Conservation (phyloP, 2,888 invertebrate genomes). For the Mactromeris polynyma region DNA sequence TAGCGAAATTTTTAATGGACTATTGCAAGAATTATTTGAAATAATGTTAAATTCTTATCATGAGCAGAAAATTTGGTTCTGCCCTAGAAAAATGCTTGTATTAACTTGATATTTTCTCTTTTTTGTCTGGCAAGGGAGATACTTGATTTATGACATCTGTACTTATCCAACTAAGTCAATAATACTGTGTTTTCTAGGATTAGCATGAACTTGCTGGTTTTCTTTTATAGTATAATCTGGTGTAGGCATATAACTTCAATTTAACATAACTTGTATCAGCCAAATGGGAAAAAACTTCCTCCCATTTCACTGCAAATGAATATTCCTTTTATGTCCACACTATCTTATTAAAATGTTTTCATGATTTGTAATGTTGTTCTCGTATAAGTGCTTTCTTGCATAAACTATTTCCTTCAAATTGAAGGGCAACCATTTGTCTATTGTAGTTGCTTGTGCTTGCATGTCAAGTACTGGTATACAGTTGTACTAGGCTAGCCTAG, state of each 20-base stretch:
- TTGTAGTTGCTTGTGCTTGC: neutral
- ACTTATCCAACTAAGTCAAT: too few relatives aligned
- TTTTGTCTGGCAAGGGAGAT: too few relatives aligned
- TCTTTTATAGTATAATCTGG: neutral
- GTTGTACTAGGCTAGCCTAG: too few relatives aligned
- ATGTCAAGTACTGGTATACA: neutral
- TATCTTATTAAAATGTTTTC: neutral
- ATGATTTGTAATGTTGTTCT: neutral
- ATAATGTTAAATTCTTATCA: too few relatives aligned
- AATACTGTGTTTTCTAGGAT: too few relatives aligned
- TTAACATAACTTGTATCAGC: neutral
- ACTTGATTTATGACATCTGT: too few relatives aligned
- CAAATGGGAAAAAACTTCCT: neutral
- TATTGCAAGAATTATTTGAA: too few relatives aligned
- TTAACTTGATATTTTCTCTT: too few relatives aligned
- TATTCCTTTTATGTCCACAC: too few relatives aligned
- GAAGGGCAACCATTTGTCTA: neutral
- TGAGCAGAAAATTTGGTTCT: too few relatives aligned
- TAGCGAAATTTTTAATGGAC: too few relatives aligned
- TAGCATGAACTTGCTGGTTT: neutral
- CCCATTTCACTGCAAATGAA: neutral
- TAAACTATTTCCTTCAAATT: neutral
- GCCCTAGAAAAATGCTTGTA: too few relatives aligned
- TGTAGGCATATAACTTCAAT: neutral
- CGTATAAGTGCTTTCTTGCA: neutral